Evolutionary conservation across 35 echinoderm and acorn worm genomes (phyloP).

Genomic region (Heliocidaris tuberculata): DNA sequence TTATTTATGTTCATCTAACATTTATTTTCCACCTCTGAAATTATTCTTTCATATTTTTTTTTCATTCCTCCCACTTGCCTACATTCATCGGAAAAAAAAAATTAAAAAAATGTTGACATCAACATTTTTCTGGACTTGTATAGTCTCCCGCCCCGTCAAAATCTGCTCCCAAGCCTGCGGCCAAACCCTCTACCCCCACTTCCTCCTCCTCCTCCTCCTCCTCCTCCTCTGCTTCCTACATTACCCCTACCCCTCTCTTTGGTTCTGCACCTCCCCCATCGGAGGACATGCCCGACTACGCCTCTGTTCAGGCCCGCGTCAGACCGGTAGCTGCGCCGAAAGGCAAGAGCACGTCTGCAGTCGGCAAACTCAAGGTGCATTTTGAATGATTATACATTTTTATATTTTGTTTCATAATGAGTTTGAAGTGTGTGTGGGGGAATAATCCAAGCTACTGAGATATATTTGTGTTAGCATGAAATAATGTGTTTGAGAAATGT

Average conservation of each 20-base stretch:
- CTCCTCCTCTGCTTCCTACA: background rate
- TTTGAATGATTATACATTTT: background rate
- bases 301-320: background rate
- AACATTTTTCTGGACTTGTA: background rate
- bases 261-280: background rate
- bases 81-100: background rate
- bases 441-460: too few species aligned
- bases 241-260: constrained; percentile 36
- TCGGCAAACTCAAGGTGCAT: constrained; percentile 52
- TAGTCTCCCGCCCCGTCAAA: constrained; percentile 14
- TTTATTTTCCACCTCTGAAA: background rate
- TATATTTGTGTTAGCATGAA: too few species aligned
- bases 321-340: constrained; percentile 18
- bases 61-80: background rate
- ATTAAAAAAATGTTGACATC: background rate
- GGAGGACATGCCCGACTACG: constrained; percentile 20
- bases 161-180: constrained; percentile 18
- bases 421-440: background rate
- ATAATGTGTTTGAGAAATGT: too few species aligned
- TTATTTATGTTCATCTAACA: background rate
- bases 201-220: constrained; percentile 30
- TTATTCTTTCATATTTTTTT: background rate
- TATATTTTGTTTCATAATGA: background rate
- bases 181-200: background rate
- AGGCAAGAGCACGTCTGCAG: background rate